phyloP scores from a whole-genome alignment of 2,113 vertebrate species.

The Heloderma charlesbogerti region DNA sequence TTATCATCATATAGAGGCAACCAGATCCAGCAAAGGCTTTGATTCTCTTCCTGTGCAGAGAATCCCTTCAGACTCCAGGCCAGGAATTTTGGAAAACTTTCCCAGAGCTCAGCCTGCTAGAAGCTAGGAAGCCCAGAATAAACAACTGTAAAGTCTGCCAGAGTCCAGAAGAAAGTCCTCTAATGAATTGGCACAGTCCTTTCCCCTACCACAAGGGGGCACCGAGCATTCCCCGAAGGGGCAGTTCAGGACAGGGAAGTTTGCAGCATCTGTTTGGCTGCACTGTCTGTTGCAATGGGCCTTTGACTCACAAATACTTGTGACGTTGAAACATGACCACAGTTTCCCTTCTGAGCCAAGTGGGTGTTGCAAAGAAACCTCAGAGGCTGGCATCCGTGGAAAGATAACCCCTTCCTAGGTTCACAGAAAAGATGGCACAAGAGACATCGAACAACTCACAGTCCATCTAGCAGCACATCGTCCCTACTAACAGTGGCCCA shows the following conservation, averaged over 20 bases:
- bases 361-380: slow-evolving; percentile 19
- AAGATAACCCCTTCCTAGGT: slow-evolving; percentile 4
- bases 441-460: not conserved
- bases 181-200: not conserved
- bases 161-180: not conserved
- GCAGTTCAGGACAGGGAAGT: not conserved
- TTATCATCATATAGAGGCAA: not conserved
- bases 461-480: not conserved
- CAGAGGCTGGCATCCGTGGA: not conserved
- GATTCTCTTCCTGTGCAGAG: not conserved
- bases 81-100: slow-evolving; percentile 1
- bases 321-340: slow-evolving; percentile 35
- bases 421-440: not conserved
- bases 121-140: not conserved
- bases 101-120: not conserved
- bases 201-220: slow-evolving; percentile 20
- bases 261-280: not conserved
- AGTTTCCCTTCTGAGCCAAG: slow-evolving; percentile 13
- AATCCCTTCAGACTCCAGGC: not conserved
- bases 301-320: slow-evolving; percentile 12
- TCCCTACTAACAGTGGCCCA: not conserved
- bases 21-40: not conserved
- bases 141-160: slow-evolving; percentile 23
- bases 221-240: not conserved
- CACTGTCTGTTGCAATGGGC: slow-evolving; percentile 25